Evolutionary conservation across 2,113 vertebrate genomes (phyloP).

Genomic region (Pogonocichla stellata): DNA sequence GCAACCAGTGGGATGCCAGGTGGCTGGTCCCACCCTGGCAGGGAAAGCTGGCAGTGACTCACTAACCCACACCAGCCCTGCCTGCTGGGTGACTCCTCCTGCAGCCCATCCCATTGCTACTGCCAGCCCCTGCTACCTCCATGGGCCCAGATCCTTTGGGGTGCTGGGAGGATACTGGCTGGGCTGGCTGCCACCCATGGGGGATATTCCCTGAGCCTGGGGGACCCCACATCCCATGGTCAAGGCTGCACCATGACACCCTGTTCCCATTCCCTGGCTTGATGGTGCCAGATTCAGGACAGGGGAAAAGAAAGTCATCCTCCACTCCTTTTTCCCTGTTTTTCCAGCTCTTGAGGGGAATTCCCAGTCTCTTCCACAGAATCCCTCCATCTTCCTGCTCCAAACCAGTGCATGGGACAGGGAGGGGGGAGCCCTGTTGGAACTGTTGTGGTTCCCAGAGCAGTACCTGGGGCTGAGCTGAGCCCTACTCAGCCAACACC

Average conservation of each 20-base stretch:
- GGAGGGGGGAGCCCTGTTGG: background rate
- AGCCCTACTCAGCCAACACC: background rate
- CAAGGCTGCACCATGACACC: background rate
- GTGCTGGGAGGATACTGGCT: background rate
- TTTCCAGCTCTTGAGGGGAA: fast-evolving
- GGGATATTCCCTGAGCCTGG: background rate
- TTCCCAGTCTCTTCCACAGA: background rate
- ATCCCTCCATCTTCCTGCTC: background rate
- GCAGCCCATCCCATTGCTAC: background rate
- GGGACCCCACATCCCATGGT: fast-evolving
- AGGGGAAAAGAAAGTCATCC: background rate
- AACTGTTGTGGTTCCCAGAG: background rate
- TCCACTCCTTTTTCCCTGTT: background rate
- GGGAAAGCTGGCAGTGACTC: constrained; percentile 30
- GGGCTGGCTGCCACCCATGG: fast-evolving
- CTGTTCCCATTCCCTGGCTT: background rate
- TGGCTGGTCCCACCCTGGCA: background rate
- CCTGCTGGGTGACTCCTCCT: background rate
- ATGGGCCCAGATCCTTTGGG: background rate
- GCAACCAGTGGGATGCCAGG: fast-evolving
- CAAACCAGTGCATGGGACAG: fast-evolving
- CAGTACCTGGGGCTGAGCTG: background rate
- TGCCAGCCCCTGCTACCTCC: background rate
- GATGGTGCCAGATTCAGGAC: background rate
- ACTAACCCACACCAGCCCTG: background rate